Evolutionary conservation across 2,888 invertebrate species (phyloP), one percentile per base, ranked within the genome.

Genomic region (Scaptomyza caliginosa): DNA sequence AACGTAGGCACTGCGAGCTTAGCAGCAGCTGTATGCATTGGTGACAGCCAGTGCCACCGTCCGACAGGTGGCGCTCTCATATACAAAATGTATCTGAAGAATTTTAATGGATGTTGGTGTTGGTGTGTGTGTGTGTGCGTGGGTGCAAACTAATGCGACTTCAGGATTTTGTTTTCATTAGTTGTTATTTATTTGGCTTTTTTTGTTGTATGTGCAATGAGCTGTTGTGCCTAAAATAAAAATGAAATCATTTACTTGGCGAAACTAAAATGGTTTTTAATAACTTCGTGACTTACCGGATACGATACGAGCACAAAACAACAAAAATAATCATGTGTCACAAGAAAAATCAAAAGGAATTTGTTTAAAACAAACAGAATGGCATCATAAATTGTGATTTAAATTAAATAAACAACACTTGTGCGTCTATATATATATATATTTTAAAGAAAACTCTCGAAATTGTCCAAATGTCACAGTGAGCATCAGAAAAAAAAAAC

Each of bases 171-270:
- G 50, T 71, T 70, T 39, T 59, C 49, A 55, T 50, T 42, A 24
- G 16, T 36, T 43, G 46, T 58, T 64, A 32, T 56, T 42, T 52
- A 38, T 63, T 56, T 62, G 39, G n/a, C n/a, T 60, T 59, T 34
- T 32, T 55, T n/a, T n/a, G n/a, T n/a, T n/a, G n/a, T n/a, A 45
- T 68, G 58, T 80, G 67, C 67, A 71, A 71, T 80, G 81, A 84
- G 52, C 67, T 67, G 79, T 67, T 60, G 86, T 77, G 85, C 85
- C 85, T 86, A 86, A 86, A 85, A 85, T 87, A 85, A 88, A 86
- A 88, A 87, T 85, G 79, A 85, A 85, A 88, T 87, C 83, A 87
- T 87, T 84, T 84, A 84, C 78, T 88, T 67, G 60, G 39, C 57
- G 65, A 60, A 67, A 75, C 70, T 67, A 72, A 45, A 77, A 84